Base-by-base conservation (phyloP, 2,888 invertebrate species). In the Sussaba pulchella region DNA sequence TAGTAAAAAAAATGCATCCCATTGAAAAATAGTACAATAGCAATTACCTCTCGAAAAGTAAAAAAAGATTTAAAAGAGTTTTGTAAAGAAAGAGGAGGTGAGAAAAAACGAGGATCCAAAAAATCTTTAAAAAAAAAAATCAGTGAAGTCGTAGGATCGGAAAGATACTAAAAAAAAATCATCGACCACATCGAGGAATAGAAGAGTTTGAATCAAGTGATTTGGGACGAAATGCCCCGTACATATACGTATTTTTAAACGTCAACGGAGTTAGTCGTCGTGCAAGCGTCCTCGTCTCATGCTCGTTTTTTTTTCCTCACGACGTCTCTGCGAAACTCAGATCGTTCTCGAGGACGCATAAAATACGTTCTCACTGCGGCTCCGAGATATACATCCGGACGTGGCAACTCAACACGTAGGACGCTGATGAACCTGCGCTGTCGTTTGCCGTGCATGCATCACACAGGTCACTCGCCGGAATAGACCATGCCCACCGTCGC, bases 391-490 rank as follows among this genome's bases (percentile, higher is more conserved):
- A 57, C 31, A 57, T 57, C 69, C 69, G 41, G 69, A 19, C 26
- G 5, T n/a, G 31, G 31, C 31, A 31, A n/a, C 21, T 47, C 6
- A 14, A 47, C n/a, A 43, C 61, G 21, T 39, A 41, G 21, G 24
- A 63, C 41, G 24, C 57, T 57, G 69, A 70, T 57, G 69, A 70
- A 70, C 69, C 45, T 70, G 69, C 19, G 69, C 43, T 24, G 69
- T 54, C 54, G 54, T 43, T 54, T 12, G 10, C 17, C 12, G 36
- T 19, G 36, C 63, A 31, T 14, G 43, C 45, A 45, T 4, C 14
- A 31, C 31, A 31, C 31, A 31, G 45, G 26, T 47, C 47, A 26
- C 45, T 45, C 26, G 26, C 14, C 43, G 31, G 26, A 43, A 43
- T 31, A 31, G 43, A 59, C 47, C 10, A 19, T 2, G 17, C 2